Conservation (phyloP, 37 sponge, comb jelly and placozoan species). For the Diacarnus erythraeanus region DNA sequence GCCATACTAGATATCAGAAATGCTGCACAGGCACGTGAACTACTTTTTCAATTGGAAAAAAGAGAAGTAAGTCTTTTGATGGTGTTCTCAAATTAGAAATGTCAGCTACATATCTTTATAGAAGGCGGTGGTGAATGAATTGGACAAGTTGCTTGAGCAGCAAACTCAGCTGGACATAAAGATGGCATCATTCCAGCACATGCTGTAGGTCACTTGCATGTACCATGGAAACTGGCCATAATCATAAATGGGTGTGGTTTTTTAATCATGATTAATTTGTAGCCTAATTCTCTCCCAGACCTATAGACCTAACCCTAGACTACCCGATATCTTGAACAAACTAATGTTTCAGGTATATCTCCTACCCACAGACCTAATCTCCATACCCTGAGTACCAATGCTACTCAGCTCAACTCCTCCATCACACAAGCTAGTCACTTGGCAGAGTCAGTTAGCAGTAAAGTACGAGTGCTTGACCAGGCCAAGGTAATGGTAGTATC, state of each 20-base stretch:
- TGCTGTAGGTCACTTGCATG: constrained; percentile 34
- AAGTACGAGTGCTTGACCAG: constrained; percentile 74
- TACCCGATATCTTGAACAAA: background rate
- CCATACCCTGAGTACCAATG: constrained; percentile 20
- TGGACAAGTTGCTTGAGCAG: constrained; percentile 59
- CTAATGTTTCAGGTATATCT: background rate
- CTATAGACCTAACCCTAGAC: too few species aligned
- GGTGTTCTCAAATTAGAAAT: background rate
- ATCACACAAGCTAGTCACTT: constrained; percentile 56
- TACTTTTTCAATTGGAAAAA: background rate
- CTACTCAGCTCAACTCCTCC: constrained; percentile 22
- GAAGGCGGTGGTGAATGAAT: constrained; percentile 41
- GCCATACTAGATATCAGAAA: background rate
- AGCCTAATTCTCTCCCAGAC: background rate
- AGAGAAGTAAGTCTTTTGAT: constrained; percentile 13
- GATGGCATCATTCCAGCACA: constrained; percentile 62
- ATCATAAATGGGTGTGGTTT: background rate
- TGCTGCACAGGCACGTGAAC: background rate
- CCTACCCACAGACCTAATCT: constrained; percentile 57
- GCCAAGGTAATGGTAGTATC: constrained; percentile 66
- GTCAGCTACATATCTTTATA: background rate
- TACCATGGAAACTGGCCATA: background rate
- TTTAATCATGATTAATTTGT: background rate
- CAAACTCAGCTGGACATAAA: constrained; percentile 71
- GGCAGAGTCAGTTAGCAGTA: constrained; percentile 88